phyloP scores from a whole-genome alignment of 2,888 invertebrate genomes.

The Exephanes ischioxanthus region DNA sequence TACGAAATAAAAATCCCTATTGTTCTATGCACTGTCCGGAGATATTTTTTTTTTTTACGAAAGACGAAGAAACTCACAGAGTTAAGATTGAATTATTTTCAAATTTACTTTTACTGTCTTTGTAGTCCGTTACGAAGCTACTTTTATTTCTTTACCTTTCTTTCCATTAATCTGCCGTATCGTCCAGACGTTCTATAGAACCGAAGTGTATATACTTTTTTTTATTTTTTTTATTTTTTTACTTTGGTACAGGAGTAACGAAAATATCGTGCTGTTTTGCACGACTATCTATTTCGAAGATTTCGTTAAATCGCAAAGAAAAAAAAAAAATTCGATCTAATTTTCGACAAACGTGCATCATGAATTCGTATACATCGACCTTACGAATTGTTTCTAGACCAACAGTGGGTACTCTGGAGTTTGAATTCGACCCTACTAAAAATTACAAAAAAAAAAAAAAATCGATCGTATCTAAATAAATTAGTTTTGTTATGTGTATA shows the following conservation, averaged over 20 bases:
- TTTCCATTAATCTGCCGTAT: neutral
- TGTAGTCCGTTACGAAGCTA: slow-evolving; percentile 1
- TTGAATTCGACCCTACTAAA: slow-evolving; percentile 37
- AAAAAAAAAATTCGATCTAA: neutral
- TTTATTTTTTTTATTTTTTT: neutral
- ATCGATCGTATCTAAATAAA: slow-evolving; percentile 64
- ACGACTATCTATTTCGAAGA: neutral
- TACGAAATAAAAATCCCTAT: slow-evolving; percentile 30
- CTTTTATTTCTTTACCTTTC: neutral
- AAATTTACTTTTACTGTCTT: slow-evolving; percentile 18
- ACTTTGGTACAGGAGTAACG: neutral
- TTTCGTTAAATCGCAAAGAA: neutral
- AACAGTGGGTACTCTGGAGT: slow-evolving; percentile 48
- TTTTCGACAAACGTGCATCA: neutral
- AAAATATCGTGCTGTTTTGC: slow-evolving; percentile 26
- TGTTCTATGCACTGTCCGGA: slow-evolving; percentile 24
- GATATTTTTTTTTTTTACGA: slow-evolving; percentile 10
- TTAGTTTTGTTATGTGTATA: slow-evolving; percentile 67
- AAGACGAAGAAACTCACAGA: slow-evolving; percentile 35
- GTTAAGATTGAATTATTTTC: slow-evolving; percentile 50
- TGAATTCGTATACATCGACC: slow-evolving; percentile 10
- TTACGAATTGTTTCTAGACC: neutral
- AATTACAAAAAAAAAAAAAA: slow-evolving; percentile 49
- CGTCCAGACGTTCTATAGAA: slow-evolving; percentile 23
- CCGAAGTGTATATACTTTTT: neutral